These are phyloP conservation scores for Ernsta delagoae DNA, from an alignment of 2,888 invertebrate genomes.

Conservation along the genomic window DNA sequence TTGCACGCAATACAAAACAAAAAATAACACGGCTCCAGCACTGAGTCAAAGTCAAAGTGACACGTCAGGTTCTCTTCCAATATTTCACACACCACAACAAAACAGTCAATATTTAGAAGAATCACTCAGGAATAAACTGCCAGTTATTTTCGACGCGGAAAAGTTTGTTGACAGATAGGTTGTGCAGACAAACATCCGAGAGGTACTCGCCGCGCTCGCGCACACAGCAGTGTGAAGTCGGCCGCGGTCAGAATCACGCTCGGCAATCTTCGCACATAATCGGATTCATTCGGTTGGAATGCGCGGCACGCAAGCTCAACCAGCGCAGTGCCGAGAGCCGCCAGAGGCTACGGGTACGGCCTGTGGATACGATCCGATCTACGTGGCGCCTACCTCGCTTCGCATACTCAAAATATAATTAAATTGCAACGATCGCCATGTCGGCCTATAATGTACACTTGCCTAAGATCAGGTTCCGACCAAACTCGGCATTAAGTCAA, in stretches of 20 bases:
- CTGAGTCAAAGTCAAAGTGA: constrained; percentile 67
- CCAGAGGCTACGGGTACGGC: constrained; percentile 51
- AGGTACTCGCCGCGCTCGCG: constrained; percentile 83
- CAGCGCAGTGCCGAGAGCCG: constrained; percentile 64
- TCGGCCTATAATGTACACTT: constrained; percentile 76
- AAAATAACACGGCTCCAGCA: constrained; percentile 80
- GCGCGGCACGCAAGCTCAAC: constrained; percentile 70
- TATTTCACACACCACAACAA: constrained; percentile 69
- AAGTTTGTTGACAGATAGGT: constrained; percentile 82
- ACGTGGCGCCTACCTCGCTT: constrained; percentile 50
- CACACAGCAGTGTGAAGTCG: constrained; percentile 82
- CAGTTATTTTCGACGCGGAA: constrained; percentile 71
- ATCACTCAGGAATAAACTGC: constrained; percentile 67
- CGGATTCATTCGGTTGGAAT: constrained; percentile 72
- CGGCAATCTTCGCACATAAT: constrained; percentile 64
- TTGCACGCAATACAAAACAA: constrained; percentile 81
- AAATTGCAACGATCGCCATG: constrained; percentile 81
- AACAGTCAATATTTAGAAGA: constrained; percentile 69
- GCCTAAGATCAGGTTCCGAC: constrained; percentile 82
- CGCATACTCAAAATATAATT: constrained; percentile 81
- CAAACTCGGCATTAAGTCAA: constrained; percentile 83
- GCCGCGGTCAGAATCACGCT: constrained; percentile 65
- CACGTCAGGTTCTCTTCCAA: constrained; percentile 60
- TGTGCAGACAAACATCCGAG: constrained; percentile 66
- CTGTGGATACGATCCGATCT: constrained; percentile 51